phyloP scores from a whole-genome alignment of 2,888 invertebrate genomes.

The Unio delphinus region DNA sequence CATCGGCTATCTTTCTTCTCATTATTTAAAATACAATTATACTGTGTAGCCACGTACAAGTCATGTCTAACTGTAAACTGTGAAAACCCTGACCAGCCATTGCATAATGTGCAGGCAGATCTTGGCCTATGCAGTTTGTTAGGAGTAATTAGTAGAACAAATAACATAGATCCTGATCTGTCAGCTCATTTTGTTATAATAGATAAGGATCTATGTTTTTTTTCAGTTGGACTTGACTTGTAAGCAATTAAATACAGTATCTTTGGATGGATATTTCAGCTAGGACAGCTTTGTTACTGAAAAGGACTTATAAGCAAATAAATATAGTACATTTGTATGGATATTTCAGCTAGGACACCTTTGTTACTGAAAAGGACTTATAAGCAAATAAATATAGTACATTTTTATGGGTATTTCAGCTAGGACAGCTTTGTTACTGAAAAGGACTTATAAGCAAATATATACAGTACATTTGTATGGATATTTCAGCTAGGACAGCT shows the following conservation, averaged over 20 bases:
- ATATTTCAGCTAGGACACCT: constrained; percentile 51
- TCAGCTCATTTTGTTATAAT: too few species aligned
- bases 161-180: too few species aligned
- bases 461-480: neutral
- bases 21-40: too few species aligned
- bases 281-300: constrained; percentile 50
- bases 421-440: constrained; percentile 41
- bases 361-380: constrained; percentile 26
- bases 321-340: neutral
- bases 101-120: too few species aligned
- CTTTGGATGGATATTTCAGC: constrained; percentile 22
- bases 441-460: constrained; percentile 15
- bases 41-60: too few species aligned
- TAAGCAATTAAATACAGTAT: neutral
- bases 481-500: constrained; percentile 50
- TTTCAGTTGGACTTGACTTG: too few species aligned
- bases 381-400: constrained; percentile 1
- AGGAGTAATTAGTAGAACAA: too few species aligned
- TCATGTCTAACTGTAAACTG: too few species aligned
- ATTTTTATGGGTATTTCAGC: constrained; percentile 14
- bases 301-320: neutral
- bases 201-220: too few species aligned
- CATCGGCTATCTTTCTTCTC: too few species aligned
- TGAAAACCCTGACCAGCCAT: too few species aligned
- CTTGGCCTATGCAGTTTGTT: too few species aligned